Base-by-base conservation (phyloP, 2,797 vertebrate species). In the Sciurus carolinensis region DNA sequence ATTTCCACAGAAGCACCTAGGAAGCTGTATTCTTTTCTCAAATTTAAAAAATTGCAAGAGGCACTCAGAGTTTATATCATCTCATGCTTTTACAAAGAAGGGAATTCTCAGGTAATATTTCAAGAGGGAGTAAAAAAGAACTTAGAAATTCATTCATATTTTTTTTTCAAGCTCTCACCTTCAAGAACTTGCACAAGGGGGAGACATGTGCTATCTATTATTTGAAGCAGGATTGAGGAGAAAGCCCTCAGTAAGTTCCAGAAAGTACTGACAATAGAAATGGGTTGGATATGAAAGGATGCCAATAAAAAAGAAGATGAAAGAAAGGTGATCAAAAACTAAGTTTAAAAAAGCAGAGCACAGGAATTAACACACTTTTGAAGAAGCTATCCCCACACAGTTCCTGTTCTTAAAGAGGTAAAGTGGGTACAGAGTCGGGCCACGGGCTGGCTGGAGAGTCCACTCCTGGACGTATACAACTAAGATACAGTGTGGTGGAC, bases 31-130 rank as follows among this genome's bases (percentile, higher is more conserved):
- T 67, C 90, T 69, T 39, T n/a, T 66, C 44, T 94, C 62, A 33
- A 28, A 67, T 89, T 96, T 64, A 13, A 91, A 96, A 96, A 95
- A 86, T 44, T 59, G 50, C 42, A 54, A 39, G 1, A 89, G 44
- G 24, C 30, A 85, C 50, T 57, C 24, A 66, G 15, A 26, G 71
- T 92, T 84, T 80, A n/a, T 26, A 20, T 15, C 39, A 81, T 57
- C 42, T 75, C 33, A 64, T 67, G 42, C n/a, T 39, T 94, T 79
- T 81, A 52, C 33, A 26, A 81, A 81, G 59, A 57, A 89, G 76
- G 42, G 17, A 79, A 67, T 77, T 83, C 79, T 73, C 90, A 6
- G 69, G 39, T 75, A 77, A 79, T 75, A 93, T 72, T 92, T 90
- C 33, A 77, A 75, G 42, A n/a, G 47, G 28, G 20, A 62, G 10